Conservation (phyloP, 1,140 invertebrate genomes). For the Brachionus paranguensis region DNA sequence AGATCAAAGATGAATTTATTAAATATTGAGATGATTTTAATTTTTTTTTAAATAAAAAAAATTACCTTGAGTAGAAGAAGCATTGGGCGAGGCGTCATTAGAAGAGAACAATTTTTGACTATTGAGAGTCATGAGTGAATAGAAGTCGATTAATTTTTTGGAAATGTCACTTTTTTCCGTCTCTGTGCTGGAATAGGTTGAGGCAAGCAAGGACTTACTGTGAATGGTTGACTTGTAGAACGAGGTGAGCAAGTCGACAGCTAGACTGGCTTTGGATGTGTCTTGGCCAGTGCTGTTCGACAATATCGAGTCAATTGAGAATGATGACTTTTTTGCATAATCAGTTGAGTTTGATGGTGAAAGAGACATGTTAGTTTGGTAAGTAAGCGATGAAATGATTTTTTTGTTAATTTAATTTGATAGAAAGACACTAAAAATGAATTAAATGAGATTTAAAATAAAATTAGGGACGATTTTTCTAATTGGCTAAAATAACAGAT, state of each 20-base stretch:
- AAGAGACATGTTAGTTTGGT: neutral
- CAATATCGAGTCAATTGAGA: constrained; percentile 10
- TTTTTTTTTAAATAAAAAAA: neutral
- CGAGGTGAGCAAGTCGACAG: neutral
- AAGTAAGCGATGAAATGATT: neutral
- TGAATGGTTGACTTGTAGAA: neutral
- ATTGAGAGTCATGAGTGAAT: neutral
- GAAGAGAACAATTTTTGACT: neutral
- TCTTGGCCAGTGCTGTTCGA: neutral
- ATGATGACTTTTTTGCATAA: neutral
- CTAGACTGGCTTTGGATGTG: neutral
- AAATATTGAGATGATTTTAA: too few relatives aligned
- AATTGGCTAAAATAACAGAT: neutral
- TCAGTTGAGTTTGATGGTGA: neutral
- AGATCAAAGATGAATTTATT: too few relatives aligned
- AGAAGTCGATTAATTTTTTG: neutral
- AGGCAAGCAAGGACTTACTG: neutral
- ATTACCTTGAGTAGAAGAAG: neutral
- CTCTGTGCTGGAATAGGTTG: neutral
- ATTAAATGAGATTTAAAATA: constrained; percentile 21
- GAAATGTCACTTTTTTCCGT: neutral
- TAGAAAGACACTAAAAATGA: neutral
- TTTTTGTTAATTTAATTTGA: neutral
- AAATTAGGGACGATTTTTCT: constrained; percentile 5
- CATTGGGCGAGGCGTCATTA: neutral